Base-by-base conservation (phyloP, 2,797 vertebrate genomes). In the Taenioides sp. region DNA sequence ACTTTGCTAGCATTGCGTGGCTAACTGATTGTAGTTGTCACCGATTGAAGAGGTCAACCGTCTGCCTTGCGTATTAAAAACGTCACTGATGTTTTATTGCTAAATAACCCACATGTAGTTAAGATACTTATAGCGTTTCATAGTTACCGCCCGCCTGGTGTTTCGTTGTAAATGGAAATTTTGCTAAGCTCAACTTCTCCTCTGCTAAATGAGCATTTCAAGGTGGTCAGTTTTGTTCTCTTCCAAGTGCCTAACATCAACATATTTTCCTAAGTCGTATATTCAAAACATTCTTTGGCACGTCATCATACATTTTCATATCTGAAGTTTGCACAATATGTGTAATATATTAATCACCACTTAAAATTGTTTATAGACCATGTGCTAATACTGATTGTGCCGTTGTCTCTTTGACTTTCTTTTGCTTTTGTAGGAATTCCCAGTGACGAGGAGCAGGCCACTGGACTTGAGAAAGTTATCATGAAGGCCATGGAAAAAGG, bases 371-470 rank as follows among this genome's bases (percentile, higher is more conserved):
- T 43, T 43, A 43, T 47, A 47, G 12, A 47, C 43, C 43, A 4
- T 47, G 43, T 47, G 43, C 43, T n/a, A 0, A 10, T 57, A 12
- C 54, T 57, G 22, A 17, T 47, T 12, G 22, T 43, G 34, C 23
- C 34, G 23, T 12, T 23, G 40, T 18, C 16, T 20, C 6, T 23
- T 34, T 54, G 1, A 31, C 54, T 20, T 67, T 28, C 12, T 67
- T 28, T 1, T 68, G 3, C 17, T 22, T 55, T 17, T 61, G 14
- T 63, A 95, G 95, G 95, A 7, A 89, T 95, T 69, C 94, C 96
- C 71, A 94, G 89, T 34, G 94, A 96, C 47, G 94, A 96, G 3
- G 95, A 97, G 59, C 96, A 96, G 77, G 95, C 96, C 1, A 97
- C 96, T 0, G 96, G 96, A 0, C 17, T 96, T 83, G 96, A 96